Conservation (phyloP, 2,888 invertebrate genomes). For the Heterodera filipjevi region DNA sequence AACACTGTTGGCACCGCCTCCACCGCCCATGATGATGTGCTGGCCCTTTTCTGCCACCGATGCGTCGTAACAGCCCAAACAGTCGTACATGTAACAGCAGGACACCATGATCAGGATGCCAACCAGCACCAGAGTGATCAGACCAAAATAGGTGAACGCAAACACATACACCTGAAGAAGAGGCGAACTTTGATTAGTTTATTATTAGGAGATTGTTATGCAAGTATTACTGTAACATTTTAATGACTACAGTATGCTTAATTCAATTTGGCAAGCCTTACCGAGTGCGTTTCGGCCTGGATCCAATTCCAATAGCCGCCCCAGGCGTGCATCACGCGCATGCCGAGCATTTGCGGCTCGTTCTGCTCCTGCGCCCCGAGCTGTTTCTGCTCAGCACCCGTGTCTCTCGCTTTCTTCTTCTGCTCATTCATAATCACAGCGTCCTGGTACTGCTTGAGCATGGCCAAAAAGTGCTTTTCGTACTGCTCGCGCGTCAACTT, state of each 20-base stretch:
- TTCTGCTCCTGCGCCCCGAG: not conserved
- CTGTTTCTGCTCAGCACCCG: not conserved
- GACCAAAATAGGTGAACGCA: conserved; percentile 27
- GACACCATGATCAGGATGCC: conserved; percentile 12
- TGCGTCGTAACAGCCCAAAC: conserved; percentile 23
- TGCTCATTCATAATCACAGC: not conserved
- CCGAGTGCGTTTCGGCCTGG: not conserved
- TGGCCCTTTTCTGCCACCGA: not conserved
- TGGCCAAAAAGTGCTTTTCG: not conserved
- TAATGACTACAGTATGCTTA: not conserved
- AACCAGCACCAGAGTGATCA: conserved; percentile 26
- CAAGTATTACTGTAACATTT: no score
- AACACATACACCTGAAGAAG: conserved; percentile 19
- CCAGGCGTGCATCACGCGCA: not conserved
- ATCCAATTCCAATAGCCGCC: not conserved
- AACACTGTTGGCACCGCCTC: not conserved
- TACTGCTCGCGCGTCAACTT: not conserved
- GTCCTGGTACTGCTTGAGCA: no score
- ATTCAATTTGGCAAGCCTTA: not conserved
- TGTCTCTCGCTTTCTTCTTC: not conserved
- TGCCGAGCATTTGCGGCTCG: not conserved
- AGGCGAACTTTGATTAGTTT: not conserved
- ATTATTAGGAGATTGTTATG: not conserved
- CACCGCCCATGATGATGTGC: no score
- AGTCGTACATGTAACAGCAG: conserved; percentile 28